Percentiles rank a stretch among this genome's conserved stretches.
Evolutionary conservation across 2,797 vertebrate genomes (phyloP).

Genomic region (Pteronotus mesoamericanus): DNA sequence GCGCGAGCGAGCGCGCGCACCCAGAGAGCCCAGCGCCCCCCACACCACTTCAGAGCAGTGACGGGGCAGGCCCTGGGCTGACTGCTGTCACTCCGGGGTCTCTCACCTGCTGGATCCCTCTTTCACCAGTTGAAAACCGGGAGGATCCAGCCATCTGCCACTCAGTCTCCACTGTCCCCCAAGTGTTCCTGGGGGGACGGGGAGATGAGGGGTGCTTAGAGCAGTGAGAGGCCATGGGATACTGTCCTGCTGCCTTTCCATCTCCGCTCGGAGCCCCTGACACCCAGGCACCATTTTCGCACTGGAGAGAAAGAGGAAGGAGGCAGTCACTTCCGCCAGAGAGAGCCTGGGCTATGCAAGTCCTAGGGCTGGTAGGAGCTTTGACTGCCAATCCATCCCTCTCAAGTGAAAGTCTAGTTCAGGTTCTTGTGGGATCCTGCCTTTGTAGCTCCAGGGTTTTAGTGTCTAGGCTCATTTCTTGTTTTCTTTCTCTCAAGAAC

Average conservation of each 20-base stretch:
- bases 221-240: too few relatives aligned
- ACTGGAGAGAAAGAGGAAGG: neutral
- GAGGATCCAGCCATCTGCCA: neutral
- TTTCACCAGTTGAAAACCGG: neutral
- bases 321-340: neutral
- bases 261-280: neutral
- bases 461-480: neutral
- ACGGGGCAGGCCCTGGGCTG: too few relatives aligned
- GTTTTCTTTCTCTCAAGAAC: neutral
- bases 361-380: neutral
- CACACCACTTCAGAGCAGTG: neutral
- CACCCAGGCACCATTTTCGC: neutral
- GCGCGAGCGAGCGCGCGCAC: neutral
- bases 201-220: neutral
- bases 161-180: neutral
- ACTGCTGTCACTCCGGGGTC: rapidly evolving
- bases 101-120: too few relatives aligned
- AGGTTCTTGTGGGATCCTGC: neutral
- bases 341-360: neutral
- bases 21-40: neutral
- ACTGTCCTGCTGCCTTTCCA: rapidly evolving
- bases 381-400: neutral
- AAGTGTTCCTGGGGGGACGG: neutral
- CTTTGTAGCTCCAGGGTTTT: neutral
- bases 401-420: neutral